phyloP scores from a whole-genome alignment of 2,113 vertebrate species.

The Haemorhous mexicanus region DNA sequence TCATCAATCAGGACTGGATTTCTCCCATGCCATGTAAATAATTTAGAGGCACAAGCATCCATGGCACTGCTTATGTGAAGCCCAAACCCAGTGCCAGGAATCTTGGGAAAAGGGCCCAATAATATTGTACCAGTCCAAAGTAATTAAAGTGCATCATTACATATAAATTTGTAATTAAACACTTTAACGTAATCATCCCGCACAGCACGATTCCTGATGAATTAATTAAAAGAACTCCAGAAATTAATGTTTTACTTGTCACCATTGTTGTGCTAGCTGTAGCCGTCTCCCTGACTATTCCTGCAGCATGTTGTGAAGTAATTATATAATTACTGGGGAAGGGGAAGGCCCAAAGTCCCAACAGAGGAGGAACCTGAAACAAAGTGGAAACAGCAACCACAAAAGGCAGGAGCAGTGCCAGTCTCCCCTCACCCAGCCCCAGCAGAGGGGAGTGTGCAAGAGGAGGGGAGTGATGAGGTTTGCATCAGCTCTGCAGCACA shows the following conservation, averaged over 20 bases:
- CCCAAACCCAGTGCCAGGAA: constrained; percentile 69
- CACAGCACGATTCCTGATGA: constrained; percentile 86
- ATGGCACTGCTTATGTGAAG: constrained; percentile 59
- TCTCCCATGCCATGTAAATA: constrained; percentile 73
- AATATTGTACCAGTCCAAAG: constrained; percentile 88
- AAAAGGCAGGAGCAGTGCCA: neutral
- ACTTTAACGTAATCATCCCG: constrained; percentile 88
- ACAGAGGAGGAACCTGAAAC: constrained; percentile 60
- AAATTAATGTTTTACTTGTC: constrained; percentile 87
- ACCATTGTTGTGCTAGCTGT: constrained; percentile 78
- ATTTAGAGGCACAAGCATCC: constrained; percentile 70
- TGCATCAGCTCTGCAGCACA: neutral
- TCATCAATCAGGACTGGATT: constrained; percentile 49
- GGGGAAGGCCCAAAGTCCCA: constrained; percentile 64
- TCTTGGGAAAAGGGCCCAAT: constrained; percentile 87
- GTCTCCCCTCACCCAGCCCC: neutral
- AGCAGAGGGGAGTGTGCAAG: neutral
- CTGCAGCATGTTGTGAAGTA: constrained; percentile 75
- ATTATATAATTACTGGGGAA: constrained; percentile 72
- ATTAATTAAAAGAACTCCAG: constrained; percentile 90
- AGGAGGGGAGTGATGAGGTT: neutral
- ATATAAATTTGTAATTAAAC: constrained; percentile 96
- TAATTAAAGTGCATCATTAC: constrained; percentile 92
- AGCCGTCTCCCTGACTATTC: constrained; percentile 66
- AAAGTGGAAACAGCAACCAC: constrained; percentile 37